Base-by-base conservation (phyloP, 2,797 vertebrate genomes). In the Pipistrellus pipistrellus region DNA sequence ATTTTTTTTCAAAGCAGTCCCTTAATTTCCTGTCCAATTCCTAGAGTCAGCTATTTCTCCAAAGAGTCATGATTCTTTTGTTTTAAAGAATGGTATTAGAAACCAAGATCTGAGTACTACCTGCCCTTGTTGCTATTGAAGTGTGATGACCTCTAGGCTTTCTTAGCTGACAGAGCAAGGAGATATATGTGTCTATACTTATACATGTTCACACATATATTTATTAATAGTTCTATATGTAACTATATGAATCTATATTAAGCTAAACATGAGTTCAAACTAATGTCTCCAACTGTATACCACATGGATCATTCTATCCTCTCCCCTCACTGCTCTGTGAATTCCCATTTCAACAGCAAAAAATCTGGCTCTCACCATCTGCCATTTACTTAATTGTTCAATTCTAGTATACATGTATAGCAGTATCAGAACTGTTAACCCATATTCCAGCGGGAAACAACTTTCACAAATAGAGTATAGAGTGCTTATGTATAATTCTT, bases 81-180 rank as follows among this genome's bases (percentile, higher is more conserved):
- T 64, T 64, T 64, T 64, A n/a, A 64, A 64, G 62, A 64, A 64
- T 64, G 62, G 62, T 64, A 64, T 93, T 93, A 83, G 71, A 84
- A 83, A 48, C 27, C 20, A 83, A 57, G 44, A 68, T 83, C 38
- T 88, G 59, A 46, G 64, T 10, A 38, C 18, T 13, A 27, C 12
- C 25, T 59, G 57, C 57, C 57, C 4, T n/a, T 55, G 38, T 88
- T 75, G 51, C 68, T 75, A 8, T 53, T 44, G 44, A 87, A 46
- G 46, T 78, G 32, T n/a, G 32, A 86, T 48, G 44, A n/a, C 38
- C 48, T 80, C 75, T 41, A 51, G 55, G 57, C 53, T 21, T 35
- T 62, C 35, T 72, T 73, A 62, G 38, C 11, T 81, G 75, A 81
- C 15, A 64, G 30, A 64, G 62, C 30, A 64, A 64, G 30, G 30